Conservation (phyloP, 2,797 vertebrate genomes). For the Crossoptilon crossoptilon region DNA sequence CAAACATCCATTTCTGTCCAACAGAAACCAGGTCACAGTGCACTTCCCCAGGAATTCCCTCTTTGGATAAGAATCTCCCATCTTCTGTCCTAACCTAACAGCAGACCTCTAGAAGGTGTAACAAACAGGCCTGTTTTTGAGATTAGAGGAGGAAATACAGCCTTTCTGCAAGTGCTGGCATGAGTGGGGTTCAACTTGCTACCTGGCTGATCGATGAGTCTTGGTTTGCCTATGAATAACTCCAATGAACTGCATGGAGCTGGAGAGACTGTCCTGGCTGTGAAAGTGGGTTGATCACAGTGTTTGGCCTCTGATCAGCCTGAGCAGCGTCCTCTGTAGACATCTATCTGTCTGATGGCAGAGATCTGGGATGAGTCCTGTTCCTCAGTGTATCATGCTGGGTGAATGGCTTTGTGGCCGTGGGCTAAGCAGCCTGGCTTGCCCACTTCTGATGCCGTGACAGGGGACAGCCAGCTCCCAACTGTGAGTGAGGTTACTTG, state of each 20-base stretch:
- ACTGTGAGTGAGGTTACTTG: not conserved
- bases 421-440: not conserved
- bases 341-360: not conserved
- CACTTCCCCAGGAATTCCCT: not conserved
- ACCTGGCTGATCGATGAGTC: not conserved
- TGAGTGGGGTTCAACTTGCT: not conserved
- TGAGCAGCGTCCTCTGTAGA: not conserved
- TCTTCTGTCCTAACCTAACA: not conserved
- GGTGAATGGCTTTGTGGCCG: not conserved
- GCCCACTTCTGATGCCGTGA: not conserved
- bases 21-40: not conserved
- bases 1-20: fast-evolving
- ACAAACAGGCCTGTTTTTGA: not conserved
- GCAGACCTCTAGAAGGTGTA: not conserved
- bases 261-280: not conserved
- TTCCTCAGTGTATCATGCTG: not conserved
- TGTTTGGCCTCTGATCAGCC: not conserved
- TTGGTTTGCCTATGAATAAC: not conserved
- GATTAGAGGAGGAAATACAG: not conserved
- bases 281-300: not conserved
- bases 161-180: not conserved
- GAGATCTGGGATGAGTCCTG: not conserved
- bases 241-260: not conserved
- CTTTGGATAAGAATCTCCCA: not conserved
- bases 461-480: not conserved